These are phyloP conservation scores for Neopelma chrysocephalum DNA, from an alignment of 2,797 vertebrate species.

Conservation along the genomic window DNA sequence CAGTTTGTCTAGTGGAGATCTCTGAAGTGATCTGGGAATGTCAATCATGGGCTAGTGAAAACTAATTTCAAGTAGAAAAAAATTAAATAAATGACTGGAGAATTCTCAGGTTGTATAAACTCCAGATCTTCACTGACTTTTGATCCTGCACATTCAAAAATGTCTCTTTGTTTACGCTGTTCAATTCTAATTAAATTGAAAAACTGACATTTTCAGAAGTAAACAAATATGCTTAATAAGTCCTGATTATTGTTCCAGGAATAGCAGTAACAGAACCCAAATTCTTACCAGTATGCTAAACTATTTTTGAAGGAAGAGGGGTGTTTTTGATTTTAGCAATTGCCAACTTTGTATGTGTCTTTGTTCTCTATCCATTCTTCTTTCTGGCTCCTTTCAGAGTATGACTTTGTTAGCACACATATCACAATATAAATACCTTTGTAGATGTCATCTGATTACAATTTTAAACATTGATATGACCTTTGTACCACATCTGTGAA, in stretches of 20 bases:
- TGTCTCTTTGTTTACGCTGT: background rate
- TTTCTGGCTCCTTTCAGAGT: background rate
- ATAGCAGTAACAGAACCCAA: background rate
- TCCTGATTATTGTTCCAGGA: background rate
- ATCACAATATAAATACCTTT: background rate
- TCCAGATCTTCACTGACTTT: background rate
- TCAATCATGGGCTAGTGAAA: background rate
- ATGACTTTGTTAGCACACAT: background rate
- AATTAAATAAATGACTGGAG: background rate
- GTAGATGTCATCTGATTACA: background rate
- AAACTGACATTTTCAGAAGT: background rate
- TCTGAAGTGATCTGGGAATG: background rate
- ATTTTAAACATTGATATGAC: background rate
- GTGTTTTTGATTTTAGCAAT: background rate
- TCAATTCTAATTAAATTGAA: background rate
- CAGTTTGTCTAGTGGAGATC: background rate
- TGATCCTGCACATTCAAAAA: background rate
- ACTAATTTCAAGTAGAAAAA: background rate
- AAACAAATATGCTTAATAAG: background rate
- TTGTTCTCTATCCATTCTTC: background rate
- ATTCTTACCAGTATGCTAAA: background rate
- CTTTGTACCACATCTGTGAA: background rate
- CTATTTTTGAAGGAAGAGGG: background rate
- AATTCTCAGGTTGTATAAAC: background rate
- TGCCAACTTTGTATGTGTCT: background rate